Base-by-base conservation (phyloP, 1,140 invertebrate species). In the Rhizoglyphus robini region DNA sequence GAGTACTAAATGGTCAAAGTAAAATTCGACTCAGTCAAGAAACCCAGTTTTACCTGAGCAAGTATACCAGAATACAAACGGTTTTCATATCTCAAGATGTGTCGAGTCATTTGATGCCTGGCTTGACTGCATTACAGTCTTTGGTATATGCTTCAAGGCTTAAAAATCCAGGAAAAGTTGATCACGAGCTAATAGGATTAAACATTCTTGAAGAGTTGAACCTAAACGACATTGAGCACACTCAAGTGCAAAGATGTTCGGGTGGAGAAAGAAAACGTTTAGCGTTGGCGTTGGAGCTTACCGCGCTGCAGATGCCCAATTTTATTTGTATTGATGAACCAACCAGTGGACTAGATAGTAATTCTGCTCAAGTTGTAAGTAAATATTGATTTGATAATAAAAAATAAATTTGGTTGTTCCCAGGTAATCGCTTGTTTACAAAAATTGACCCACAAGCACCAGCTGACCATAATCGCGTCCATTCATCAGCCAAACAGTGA, bases 131-230 rank as follows among this genome's bases (percentile, higher is more conserved):
- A 5, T 81, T 81, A 65, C 91, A 96, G 75, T 84, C 89, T 5
- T 90, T 95, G 88, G 84, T 83, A 73, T 86, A 90, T n/a, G 88
- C 90, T 3, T 90, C 90, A 1, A 91, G 93, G 76, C 80, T 95
- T 1, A 95, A 95, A 79, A 68, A 68, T 64, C 34, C 5, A 36
- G 8, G 58, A 23, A 41, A 41, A 27, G 41, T 63, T 18, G 61
- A 63, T 63, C 36, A 49, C 32, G 61, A 63, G 32, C 18, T 13
- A 29, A n/a, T 63, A 13, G 36, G 34, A 13, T 15, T 3, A 1
- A 49, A 41, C 2, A 20, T 46, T 23, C 34, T 63, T 1, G 3
- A 15, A 27, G 61, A 63, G n/a, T 29, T 63, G n/a, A 29, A 46
- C 8, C n/a, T 63, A 18, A 18, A 27, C 38, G 38, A 46, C 30